Evolutionary conservation across 2,113 vertebrate genomes (phyloP), one percentile per base, ranked within the genome.

Genomic region (Trichomycterus rosablanca): DNA sequence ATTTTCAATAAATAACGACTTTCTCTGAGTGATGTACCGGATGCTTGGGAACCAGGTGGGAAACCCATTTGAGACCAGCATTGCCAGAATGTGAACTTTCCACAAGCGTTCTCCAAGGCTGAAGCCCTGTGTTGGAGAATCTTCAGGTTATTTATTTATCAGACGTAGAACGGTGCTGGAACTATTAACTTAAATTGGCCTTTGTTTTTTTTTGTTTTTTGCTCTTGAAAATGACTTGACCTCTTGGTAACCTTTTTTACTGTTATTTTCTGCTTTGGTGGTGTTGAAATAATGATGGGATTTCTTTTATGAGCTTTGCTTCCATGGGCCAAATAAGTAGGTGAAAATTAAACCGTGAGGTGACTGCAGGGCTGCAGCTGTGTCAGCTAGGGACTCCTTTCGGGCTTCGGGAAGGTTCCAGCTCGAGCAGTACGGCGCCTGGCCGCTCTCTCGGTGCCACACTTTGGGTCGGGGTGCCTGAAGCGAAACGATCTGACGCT

Each of bases 1-100:
- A 79, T 79, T 79, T 76, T 73, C 72, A 76, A 71, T 79, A 69
- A 74, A 76, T 78, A 76, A 78, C 45, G 70, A 74, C 66, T 70
- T 68, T 68, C 71, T 71, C 61, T 74, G 68, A 76, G 70, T 75
- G 77, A 76, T 76, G 59, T 75, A 63, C 67, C 74, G 74, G 77
- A 76, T 76, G 67, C 65, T 63, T 12, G 11, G 44, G 35, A 49
- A 32, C 68, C 77, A 76, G 77, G 77, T 79, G 77, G 77, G 69
- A 79, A 76, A 75, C 71, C 66, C 74, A 73, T 75, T 76, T 71
- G 15, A 76, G 66, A 70, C 62, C 63, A 37, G 68, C 30, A 15
- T 52, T 65, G 74, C 74, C 72, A 71, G 57, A 71, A 69, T 32
- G 54, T 63, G 52, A 75, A 66, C 51, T 75, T 79, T 79, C 77